These are phyloP conservation scores for Procambarus virginalis DNA, from an alignment of 1,140 invertebrate species.

Conservation along the genomic window DNA sequence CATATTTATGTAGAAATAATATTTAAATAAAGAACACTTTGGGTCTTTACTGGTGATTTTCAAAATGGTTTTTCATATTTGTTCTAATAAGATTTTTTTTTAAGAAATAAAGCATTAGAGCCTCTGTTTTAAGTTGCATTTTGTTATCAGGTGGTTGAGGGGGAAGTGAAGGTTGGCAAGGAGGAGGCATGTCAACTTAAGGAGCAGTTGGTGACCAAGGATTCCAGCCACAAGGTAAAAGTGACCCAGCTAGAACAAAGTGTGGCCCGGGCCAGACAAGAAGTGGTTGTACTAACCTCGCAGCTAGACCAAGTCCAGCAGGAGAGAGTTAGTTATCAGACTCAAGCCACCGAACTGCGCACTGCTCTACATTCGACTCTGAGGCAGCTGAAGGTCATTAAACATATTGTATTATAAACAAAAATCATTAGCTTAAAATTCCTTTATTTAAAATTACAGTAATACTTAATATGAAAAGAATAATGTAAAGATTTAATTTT, in stretches of 20 bases:
- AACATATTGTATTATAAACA: neutral
- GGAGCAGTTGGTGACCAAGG: constrained; percentile 12
- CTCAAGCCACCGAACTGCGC: constrained; percentile 35
- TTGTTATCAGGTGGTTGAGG: constrained; percentile 34
- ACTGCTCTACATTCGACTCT: constrained; percentile 42
- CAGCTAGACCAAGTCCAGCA: constrained; percentile 40
- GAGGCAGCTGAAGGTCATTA: constrained; percentile 54
- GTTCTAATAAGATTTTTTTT: no score
- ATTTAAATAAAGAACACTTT: no score
- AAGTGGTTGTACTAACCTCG: constrained; percentile 23
- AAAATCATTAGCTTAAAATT: no score
- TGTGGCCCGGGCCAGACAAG: constrained; percentile 15
- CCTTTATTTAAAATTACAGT: no score
- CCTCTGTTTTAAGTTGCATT: neutral
- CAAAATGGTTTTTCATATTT: no score
- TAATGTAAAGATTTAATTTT: no score
- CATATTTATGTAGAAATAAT: no score
- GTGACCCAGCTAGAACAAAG: constrained; percentile 39
- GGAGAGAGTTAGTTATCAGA: constrained; percentile 55
- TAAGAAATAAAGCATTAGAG: no score
- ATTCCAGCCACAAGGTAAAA: constrained; percentile 11
- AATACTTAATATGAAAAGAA: no score
- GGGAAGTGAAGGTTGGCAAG: constrained; percentile 30
- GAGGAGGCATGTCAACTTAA: constrained; percentile 20
- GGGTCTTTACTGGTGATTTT: no score